Base-by-base conservation (phyloP, 2,113 vertebrate genomes). In the Halichoerus grypus region DNA sequence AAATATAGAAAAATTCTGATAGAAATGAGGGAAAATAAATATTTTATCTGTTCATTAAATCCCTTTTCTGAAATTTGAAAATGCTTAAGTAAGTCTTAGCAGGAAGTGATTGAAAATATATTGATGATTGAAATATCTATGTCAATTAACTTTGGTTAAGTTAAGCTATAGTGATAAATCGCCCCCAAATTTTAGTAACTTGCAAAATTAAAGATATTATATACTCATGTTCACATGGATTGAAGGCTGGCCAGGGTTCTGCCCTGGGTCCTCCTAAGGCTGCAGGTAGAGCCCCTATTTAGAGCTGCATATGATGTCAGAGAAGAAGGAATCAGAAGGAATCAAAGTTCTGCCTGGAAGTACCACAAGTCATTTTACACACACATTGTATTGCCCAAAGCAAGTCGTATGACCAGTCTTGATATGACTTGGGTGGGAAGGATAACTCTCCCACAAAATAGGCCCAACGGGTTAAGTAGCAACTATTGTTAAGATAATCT, bases 31-130 rank as follows among this genome's bases (percentile, higher is more conserved):
- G n/a, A 65, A 87, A 59, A n/a, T 33, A 19, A 61, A 55, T 72
- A 84, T 57, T 88, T 80, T 83, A 69, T 46, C 33, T 61, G 6
- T 55, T 14, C 42, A 61, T 86, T 22, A 86, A 81, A 76, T 63
- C 61, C 5, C 5, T 86, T 81, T 12, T 61, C 18, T 88, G 67
- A 91, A 86, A 87, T 69, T n/a, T 61, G 42, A 85, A 91, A 59
- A 53, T 36, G 18, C 39, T 36, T 39, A 22, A 36, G 26, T 46
- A 39, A 39, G 16, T 11, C 46, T 67, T 59, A 19, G 15, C 12
- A 31, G 24, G 4, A n/a, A 76, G 57, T 92, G 72, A 55, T 5
- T 72, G 21, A 80, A 72, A 90, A 94, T 85, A n/a, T 42, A 31
- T 55, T 91, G 21, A 86, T 42, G 53, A 80, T 18, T n/a, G 18